Evolutionary conservation across 2,113 vertebrate genomes (phyloP).

Genomic region (Girardinichthys multiradiatus): DNA sequence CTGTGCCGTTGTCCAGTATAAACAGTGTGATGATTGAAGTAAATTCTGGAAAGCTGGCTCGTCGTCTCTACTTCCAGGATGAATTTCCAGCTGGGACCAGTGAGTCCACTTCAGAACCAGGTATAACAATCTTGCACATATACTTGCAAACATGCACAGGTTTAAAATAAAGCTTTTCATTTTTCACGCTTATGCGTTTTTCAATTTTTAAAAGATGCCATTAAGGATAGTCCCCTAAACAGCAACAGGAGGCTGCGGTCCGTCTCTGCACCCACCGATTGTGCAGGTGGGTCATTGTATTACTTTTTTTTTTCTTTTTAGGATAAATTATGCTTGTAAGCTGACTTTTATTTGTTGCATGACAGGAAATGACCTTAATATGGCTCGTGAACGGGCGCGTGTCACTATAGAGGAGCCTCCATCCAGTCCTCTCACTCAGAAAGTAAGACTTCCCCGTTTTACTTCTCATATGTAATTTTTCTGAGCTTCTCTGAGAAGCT

Average conservation of each 20-base stretch:
- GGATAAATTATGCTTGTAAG: not conserved
- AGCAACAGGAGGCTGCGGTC: conserved; percentile 77
- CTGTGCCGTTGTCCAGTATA: conserved; percentile 84
- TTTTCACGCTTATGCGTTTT: not conserved
- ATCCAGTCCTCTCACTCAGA: conserved; percentile 70
- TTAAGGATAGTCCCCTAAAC: conserved; percentile 72
- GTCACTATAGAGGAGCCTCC: conserved; percentile 79
- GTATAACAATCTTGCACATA: conserved; percentile 57
- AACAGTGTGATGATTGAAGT: conserved; percentile 77
- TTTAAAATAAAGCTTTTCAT: not conserved
- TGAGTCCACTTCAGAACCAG: conserved; percentile 76
- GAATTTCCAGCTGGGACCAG: conserved; percentile 66
- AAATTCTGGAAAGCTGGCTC: conserved; percentile 68
- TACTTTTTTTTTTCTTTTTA: not conserved
- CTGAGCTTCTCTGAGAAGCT: not conserved
- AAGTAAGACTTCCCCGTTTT: conserved; percentile 73
- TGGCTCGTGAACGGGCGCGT: conserved; percentile 84
- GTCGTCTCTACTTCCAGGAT: conserved; percentile 79
- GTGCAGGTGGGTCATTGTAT: conserved; percentile 71
- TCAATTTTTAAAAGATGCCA: conserved; percentile 61
- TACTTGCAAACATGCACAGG: not conserved
- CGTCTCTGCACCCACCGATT: conserved; percentile 77
- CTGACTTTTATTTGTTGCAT: not conserved
- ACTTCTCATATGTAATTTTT: not conserved
- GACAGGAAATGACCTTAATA: conserved; percentile 82